Evolutionary conservation across 1,140 invertebrate species (phyloP).

Genomic region (Dendroctonus valens): DNA sequence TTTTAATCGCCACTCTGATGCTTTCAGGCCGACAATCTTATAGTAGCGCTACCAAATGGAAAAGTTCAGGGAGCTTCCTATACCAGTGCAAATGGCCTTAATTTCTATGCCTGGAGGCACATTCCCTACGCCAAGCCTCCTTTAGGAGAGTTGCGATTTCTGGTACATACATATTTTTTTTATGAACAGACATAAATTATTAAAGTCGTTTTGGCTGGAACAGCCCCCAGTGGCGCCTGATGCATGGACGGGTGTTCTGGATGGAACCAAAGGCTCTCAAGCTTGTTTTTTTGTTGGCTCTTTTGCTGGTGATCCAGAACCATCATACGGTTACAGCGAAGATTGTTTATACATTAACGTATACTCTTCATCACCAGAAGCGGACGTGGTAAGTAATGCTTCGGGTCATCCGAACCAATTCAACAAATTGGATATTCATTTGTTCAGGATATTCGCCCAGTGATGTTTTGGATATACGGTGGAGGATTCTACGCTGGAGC

Average conservation of each 20-base stretch:
- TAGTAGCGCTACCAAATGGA: conserved; percentile 7
- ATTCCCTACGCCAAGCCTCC: conserved; percentile 22
- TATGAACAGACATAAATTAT: too few relatives aligned
- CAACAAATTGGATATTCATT: not conserved
- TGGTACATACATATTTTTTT: too few relatives aligned
- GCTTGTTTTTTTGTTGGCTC: not conserved
- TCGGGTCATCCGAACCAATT: not conserved
- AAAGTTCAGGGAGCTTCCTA: conserved; percentile 5
- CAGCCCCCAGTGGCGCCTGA: conserved; percentile 6
- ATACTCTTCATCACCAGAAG: conserved; percentile 11
- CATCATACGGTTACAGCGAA: conserved; percentile 16
- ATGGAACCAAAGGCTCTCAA: conserved; percentile 5
- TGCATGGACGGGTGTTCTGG: conserved; percentile 3
- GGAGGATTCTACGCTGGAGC: conserved; percentile 18
- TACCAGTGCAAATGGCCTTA: not conserved
- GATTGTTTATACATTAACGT: conserved; percentile 25
- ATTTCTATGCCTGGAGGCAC: conserved; percentile 11
- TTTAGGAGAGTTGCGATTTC: conserved; percentile 11
- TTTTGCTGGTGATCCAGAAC: conserved; percentile 8
- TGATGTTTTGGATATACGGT: conserved; percentile 28
- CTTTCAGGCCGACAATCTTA: conserved; percentile 8
- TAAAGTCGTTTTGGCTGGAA: too few relatives aligned
- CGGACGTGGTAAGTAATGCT: not conserved
- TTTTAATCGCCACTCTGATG: too few relatives aligned
- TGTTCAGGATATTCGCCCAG: conserved; percentile 3